Evolutionary conservation across 2,888 invertebrate species (phyloP).

Genomic region (Conus canariensis): DNA sequence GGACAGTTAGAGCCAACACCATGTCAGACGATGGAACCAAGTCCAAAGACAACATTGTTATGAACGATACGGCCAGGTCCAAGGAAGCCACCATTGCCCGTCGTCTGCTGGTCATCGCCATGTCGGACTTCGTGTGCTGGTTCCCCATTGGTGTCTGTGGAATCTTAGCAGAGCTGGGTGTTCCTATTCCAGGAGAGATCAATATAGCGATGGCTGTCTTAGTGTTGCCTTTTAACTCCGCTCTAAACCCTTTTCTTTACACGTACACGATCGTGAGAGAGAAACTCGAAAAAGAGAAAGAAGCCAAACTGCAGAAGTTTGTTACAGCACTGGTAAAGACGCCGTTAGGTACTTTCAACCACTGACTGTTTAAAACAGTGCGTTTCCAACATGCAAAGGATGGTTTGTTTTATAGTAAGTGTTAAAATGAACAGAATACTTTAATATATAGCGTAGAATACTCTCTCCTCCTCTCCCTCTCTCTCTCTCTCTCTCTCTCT

Average conservation of each 20-base stretch:
- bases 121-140: slow-evolving; percentile 25
- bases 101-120: background rate
- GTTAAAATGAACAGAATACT: too few species aligned
- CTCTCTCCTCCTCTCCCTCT: too few species aligned
- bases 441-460: too few species aligned
- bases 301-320: slow-evolving; percentile 5
- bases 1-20: slow-evolving; percentile 51
- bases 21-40: background rate
- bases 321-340: background rate
- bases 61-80: background rate
- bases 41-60: background rate
- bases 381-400: too few species aligned
- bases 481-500: too few species aligned
- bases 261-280: slow-evolving; percentile 23
- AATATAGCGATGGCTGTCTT: slow-evolving; percentile 70
- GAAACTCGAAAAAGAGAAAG: background rate
- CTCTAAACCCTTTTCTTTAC: slow-evolving; percentile 78
- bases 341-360: background rate
- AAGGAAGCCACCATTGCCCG: slow-evolving; percentile 9
- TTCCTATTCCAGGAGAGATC: slow-evolving; percentile 41
- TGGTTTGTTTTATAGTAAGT: too few species aligned
- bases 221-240: slow-evolving; percentile 81
- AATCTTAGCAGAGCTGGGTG: background rate
- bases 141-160: slow-evolving; percentile 8
- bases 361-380: background rate